Base-by-base conservation (phyloP, 1,140 invertebrate genomes). In the Drosophila simulans region DNA sequence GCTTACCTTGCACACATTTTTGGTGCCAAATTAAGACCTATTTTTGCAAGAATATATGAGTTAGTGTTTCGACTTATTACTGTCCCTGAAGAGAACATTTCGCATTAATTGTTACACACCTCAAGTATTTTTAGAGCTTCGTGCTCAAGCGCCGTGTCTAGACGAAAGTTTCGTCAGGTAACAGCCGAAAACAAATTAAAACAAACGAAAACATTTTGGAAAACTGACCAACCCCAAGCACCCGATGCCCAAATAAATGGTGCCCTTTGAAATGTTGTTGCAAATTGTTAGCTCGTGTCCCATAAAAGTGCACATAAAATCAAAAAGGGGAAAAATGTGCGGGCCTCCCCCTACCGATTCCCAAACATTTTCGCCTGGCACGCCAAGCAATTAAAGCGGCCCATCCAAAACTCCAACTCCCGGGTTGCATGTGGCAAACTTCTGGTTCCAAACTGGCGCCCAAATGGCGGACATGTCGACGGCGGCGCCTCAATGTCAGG, bases 401-500 rank as follows among this genome's bases (percentile, higher is more conserved):
- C 43, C 59, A 40, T 20, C 13, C n/a, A 34, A 46, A 64, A 34
- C 63, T 66, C 58, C 25, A 1, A 7, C 40, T 69, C 46, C 46
- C 27, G 4, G n/a, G 56, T 73, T 85, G 77, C 72, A 77, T 84
- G 81, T 79, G 72, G 69, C 63, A 75, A 88, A 82, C 63, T 82
- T 88, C 52, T 66, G 83, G 83, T 62, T 76, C 72, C 83, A 31
- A 79, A 88, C 39, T 66, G 82, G 83, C 83, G 83, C 83, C 83
- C 58, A 79, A 86, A 82, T 88, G 83, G 78, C 83, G 83, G 72
- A 58, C 72, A 79, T 69, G 82, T 63, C 75, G 58, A 72, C 69
- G 71, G 74, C 69, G 83, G 57, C 74, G 74, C 83, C 82, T 85
- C 82, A 85, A 88, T 86, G 83, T 82, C 83, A 81, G 83, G 56